Base-by-base conservation (phyloP, 1,140 invertebrate genomes). In the Tetragonula clypearis region DNA sequence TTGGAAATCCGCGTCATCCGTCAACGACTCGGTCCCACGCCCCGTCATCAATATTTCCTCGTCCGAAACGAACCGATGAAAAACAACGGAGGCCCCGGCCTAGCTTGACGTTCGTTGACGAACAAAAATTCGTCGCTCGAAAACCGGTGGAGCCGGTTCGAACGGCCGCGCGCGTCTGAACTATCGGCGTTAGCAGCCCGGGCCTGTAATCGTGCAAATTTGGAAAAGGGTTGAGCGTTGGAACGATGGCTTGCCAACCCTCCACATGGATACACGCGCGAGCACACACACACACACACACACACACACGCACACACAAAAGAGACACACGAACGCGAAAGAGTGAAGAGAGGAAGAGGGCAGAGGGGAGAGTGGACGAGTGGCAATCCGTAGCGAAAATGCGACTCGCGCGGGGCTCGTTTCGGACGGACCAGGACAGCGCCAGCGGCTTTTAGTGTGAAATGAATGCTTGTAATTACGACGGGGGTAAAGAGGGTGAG, bases 381-480 rank as follows among this genome's bases (percentile, higher is more conserved):
- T 87, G 86, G 88, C 88, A 89, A 90, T 85, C 88, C 86, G 79
- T 83, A 89, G 88, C 60, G 88, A 90, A 90, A 90, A 90, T 90
- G 89, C 89, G 88, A 87, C 76, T 87, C 88, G 89, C 88, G 83
- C 89, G 88, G 89, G 89, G 84, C 89, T 90, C 89, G 89, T 90
- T 90, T 90, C 86, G 88, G 79, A 89, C 56, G 30, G 83, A 83
- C 73, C 75, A 62, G 86, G 77, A 77, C 82, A 79, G 69, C 66
- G 76, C 79, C 84, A 69, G 79, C 86, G 83, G 88, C 89, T 90
- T 90, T 90, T 90, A 90, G 89, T 90, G 88, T 89, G 88, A 90
- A 90, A 90, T 90, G 89, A 90, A 90, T 90, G 89, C 89, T 91
- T 91, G 90, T 91, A 90, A 91, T 91, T 91, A 91, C 90, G 90